phyloP scores from a whole-genome alignment of 2,797 vertebrate species.

The Sebastes minor region DNA sequence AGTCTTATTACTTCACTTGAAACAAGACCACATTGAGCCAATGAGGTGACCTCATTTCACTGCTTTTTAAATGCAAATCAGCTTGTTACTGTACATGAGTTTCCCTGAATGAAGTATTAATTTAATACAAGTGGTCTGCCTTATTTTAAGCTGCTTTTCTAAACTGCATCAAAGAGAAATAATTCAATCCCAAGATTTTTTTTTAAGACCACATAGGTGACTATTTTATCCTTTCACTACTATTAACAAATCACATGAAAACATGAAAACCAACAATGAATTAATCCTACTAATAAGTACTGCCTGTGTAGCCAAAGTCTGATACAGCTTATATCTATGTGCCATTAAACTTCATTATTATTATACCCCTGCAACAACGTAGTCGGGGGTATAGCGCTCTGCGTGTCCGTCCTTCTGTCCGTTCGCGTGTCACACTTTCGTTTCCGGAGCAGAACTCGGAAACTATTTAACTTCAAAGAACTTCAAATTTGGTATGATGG shows the following conservation, averaged over 20 bases:
- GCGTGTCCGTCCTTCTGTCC: too few species aligned
- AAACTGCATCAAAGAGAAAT: background rate
- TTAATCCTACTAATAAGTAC: background rate
- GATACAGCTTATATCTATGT: background rate
- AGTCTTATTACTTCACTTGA: conserved; percentile 51
- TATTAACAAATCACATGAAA: background rate
- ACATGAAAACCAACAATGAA: background rate
- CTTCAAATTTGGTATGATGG: too few species aligned
- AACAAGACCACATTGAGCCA: conserved; percentile 47
- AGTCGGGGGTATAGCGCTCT: too few species aligned
- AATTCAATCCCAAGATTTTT: background rate
- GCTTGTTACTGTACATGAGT: conserved; percentile 30
- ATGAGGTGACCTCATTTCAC: conserved; percentile 37
- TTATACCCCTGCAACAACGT: too few species aligned
- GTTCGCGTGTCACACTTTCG: too few species aligned
- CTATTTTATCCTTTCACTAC: background rate
- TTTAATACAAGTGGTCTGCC: background rate
- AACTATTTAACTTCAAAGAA: too few species aligned
- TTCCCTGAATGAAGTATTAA: conserved; percentile 28
- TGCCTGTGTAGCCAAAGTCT: background rate
- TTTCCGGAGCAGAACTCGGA: too few species aligned
- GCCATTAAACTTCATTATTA: background rate
- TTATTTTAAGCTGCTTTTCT: conserved; percentile 21
- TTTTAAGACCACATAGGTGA: background rate
- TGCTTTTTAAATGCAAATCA: conserved; percentile 58